Evolutionary conservation across 2,113 vertebrate genomes (phyloP).

Genomic region (Murina feae): DNA sequence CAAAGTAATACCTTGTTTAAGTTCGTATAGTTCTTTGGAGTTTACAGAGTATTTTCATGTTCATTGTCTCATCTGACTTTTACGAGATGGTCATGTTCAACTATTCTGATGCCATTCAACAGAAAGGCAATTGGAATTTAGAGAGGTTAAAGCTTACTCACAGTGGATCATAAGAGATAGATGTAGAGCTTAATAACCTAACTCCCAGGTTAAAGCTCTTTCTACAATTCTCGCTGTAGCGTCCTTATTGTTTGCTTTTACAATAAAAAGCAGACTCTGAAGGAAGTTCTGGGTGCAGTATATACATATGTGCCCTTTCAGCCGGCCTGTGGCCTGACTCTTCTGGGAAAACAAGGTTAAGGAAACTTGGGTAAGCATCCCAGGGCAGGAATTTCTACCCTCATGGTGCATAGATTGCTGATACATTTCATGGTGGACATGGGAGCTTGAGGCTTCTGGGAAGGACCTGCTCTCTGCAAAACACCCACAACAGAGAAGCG

Average conservation of each 20-base stretch:
- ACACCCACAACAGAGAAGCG: neutral
- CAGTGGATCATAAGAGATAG: neutral
- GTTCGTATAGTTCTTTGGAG: neutral
- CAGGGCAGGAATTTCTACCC: neutral
- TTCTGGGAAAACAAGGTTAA: neutral
- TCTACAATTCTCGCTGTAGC: neutral
- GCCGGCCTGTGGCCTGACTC: neutral
- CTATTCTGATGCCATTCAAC: neutral
- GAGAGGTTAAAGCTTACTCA: neutral
- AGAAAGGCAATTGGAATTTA: neutral
- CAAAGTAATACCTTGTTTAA: conserved; percentile 3
- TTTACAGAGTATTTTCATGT: neutral
- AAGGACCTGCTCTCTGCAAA: neutral
- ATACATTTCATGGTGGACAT: neutral
- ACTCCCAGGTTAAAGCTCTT: neutral
- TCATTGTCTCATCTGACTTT: conserved; percentile 11
- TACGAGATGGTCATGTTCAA: neutral
- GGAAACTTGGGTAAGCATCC: neutral
- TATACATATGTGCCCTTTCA: neutral
- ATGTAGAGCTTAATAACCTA: neutral
- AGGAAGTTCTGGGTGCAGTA: neutral
- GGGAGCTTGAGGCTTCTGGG: neutral
- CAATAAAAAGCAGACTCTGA: neutral
- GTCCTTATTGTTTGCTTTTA: neutral
- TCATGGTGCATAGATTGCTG: neutral